phyloP scores from a whole-genome alignment of 2,113 vertebrate species.

The Cygnus atratus region DNA sequence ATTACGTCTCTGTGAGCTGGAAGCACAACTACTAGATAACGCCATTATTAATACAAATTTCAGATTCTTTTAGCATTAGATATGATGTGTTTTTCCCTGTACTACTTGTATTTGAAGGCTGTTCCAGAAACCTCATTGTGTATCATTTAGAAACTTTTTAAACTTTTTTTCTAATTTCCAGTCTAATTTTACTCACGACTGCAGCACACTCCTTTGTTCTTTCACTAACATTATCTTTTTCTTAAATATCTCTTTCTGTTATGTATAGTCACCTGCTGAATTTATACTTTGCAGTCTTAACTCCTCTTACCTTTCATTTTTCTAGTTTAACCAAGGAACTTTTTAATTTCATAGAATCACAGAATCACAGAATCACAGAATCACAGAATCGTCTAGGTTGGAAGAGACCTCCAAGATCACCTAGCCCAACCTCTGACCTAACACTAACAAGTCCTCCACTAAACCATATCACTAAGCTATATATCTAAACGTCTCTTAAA shows the following conservation, averaged over 20 bases:
- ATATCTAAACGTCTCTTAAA: too few relatives aligned
- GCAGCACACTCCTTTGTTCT: conserved; percentile 42
- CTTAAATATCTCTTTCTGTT: conserved; percentile 43
- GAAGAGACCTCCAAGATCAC: too few relatives aligned
- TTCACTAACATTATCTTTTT: conserved; percentile 23
- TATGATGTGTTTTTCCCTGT: background rate
- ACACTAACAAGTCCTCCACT: too few relatives aligned
- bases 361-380: too few relatives aligned
- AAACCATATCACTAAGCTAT: too few relatives aligned
- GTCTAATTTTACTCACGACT: conserved; percentile 64
- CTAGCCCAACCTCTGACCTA: too few relatives aligned
- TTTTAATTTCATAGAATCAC: too few relatives aligned
- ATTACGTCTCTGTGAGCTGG: too few relatives aligned
- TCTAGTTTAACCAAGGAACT: background rate
- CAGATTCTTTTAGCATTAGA: background rate
- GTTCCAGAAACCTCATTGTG: conserved; percentile 44
- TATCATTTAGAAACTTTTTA: background rate
- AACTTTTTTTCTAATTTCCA: conserved; percentile 19
- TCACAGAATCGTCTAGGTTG: too few relatives aligned
- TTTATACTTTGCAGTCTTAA: background rate
- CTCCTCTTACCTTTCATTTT: conserved; percentile 11
- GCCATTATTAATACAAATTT: background rate
- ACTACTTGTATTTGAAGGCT: conserved; percentile 2
- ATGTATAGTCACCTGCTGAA: background rate
- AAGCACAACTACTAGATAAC: background rate